Evolutionary conservation across 2,888 invertebrate genomes (phyloP), one percentile per base, ranked within the genome.

Genomic region (Linnaemya tessellans): DNA sequence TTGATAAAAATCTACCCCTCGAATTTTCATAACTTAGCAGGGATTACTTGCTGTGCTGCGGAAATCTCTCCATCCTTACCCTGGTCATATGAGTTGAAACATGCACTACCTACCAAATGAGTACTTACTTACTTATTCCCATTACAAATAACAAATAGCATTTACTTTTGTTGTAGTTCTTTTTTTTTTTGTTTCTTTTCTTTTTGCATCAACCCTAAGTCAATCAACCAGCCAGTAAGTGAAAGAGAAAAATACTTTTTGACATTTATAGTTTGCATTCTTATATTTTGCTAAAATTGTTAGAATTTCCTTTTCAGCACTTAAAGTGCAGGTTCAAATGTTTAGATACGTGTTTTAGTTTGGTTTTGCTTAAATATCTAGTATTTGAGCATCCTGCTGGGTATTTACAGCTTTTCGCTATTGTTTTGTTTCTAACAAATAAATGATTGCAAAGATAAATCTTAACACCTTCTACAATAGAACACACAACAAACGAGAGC

Each of bases 381-480:
- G n/a, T n/a, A 15, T 56, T 25, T 18, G n/a, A 56, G 43, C 46
- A 75, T 85, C 85, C 85, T 85, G 85, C 82, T 85, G 85, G 82
- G 85, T 82, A 82, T 85, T 85, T 85, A 67, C 60, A 49, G 82
- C 64, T 82, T 83, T 85, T 62, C 71, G 65, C 79, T 73, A 71
- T 82, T 80, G 78, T 80, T 51, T 41, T 30, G 68, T 78, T 68
- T 38, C 79, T 67, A 71, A 80, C 81, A 82, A 78, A 87, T 84
- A 88, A 88, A 89, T 89, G 90, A 91, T 91, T 88, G 87, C 88
- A 88, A 91, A 91, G 91, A 92, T 91, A 91, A 91, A 91, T 92
- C 91, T 90, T 89, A 88, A 92, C 92, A 92, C 92, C 92, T 92
- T 88, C 88, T 86, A 91, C 90, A 91, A 91, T 88, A 90, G 60